Percentiles rank a stretch among this genome's conserved stretches.
Conservation (phyloP, 2,797 vertebrate species). For the Cottoperca gobio region DNA sequence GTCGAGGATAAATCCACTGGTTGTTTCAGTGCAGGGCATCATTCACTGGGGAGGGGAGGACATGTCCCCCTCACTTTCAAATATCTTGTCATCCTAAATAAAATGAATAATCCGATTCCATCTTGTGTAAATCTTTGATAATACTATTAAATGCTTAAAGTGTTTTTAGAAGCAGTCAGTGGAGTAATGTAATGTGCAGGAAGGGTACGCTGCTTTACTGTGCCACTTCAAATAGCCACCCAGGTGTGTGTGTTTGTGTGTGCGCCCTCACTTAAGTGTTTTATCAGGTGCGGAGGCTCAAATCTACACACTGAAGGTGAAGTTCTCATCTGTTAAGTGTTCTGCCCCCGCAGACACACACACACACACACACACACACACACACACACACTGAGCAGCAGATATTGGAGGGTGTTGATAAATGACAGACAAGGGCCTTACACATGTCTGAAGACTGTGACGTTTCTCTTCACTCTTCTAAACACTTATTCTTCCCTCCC, state of each 20-base stretch:
- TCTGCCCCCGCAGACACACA: constrained; percentile 26
- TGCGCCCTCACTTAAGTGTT: constrained; percentile 50
- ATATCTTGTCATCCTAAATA: too few relatives aligned
- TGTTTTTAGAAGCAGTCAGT: not conserved
- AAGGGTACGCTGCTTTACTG: not conserved
- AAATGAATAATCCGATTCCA: too few relatives aligned
- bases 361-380: constrained; percentile 36
- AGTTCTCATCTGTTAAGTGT: constrained; percentile 64
- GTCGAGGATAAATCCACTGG: too few relatives aligned
- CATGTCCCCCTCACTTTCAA: too few relatives aligned
- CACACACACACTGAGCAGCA: constrained; percentile 38
- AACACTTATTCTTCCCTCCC: constrained; percentile 45
- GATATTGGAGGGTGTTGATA: constrained; percentile 91
- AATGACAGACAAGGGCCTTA: constrained; percentile 80
- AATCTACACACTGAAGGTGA: constrained; percentile 56
- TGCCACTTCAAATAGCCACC: constrained; percentile 36
- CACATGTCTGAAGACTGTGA: constrained; percentile 75
- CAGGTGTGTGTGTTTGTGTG: constrained; percentile 33
- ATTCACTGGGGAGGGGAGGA: too few relatives aligned
- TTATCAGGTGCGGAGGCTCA: constrained; percentile 70
- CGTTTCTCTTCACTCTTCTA: constrained; percentile 63
- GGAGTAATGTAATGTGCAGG: not conserved
- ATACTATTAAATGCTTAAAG: too few relatives aligned
- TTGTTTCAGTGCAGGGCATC: too few relatives aligned
- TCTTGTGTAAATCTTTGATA: too few relatives aligned